Conservation (phyloP, 2,888 invertebrate species). For the Tipula helvola region DNA sequence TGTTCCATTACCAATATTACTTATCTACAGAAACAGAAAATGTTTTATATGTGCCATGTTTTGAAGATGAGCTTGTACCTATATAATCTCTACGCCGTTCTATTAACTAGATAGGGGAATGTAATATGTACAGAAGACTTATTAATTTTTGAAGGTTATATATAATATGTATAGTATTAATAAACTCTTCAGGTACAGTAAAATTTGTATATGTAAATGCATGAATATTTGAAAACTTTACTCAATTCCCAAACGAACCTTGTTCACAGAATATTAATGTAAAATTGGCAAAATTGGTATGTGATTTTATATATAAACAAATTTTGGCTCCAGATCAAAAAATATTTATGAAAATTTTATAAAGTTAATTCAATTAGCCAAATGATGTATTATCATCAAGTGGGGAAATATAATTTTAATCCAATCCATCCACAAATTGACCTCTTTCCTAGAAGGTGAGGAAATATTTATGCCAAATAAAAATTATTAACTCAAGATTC, state of each 20-base stretch:
- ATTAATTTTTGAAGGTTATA: neutral
- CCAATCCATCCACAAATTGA: neutral
- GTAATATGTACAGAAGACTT: neutral
- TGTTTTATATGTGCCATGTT: neutral
- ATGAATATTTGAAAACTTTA: neutral
- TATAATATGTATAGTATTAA: no score
- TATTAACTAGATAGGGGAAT: neutral
- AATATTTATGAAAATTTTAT: neutral
- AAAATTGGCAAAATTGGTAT: neutral
- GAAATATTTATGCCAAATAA: neutral
- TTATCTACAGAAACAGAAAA: neutral
- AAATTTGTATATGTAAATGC: no score
- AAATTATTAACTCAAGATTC: neutral
- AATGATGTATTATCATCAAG: neutral
- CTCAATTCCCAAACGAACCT: neutral
- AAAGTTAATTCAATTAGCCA: neutral
- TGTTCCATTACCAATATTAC: neutral
- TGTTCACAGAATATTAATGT: neutral
- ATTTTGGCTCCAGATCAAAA: neutral
- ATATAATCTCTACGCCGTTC: neutral
- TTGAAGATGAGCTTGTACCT: neutral
- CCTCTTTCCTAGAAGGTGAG: no score
- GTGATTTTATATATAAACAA: neutral
- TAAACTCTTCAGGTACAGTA: no score
- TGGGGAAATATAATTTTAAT: neutral